phyloP scores from a whole-genome alignment of 2,113 vertebrate genomes.

The Chionodraco myersi region DNA sequence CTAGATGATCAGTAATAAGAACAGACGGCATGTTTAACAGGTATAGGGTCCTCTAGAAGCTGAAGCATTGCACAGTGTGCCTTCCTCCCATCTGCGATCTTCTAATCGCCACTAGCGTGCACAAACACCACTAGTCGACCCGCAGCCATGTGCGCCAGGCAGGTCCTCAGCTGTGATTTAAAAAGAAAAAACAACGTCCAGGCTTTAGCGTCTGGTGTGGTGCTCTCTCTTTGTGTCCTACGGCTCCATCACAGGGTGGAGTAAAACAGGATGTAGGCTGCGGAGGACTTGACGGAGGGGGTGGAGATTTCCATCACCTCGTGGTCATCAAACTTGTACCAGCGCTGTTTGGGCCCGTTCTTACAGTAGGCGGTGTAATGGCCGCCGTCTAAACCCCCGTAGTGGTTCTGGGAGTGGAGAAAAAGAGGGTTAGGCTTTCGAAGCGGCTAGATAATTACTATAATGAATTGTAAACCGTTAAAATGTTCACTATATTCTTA shows the following conservation, averaged over 20 bases:
- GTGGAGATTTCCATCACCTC: conserved; percentile 94
- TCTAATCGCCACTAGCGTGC: conserved; percentile 4
- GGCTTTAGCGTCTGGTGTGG: conserved; percentile 30
- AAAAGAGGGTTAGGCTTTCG: neutral
- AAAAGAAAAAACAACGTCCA: conserved; percentile 37
- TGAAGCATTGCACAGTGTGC: conserved; percentile 60
- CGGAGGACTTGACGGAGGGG: conserved; percentile 93
- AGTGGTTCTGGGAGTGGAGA: conserved; percentile 89
- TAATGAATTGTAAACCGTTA: too few relatives aligned
- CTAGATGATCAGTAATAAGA: conserved; percentile 58
- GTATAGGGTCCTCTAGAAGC: conserved; percentile 66
- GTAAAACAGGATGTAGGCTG: conserved; percentile 98
- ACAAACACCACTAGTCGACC: conserved; percentile 11
- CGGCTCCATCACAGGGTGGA: conserved; percentile 87
- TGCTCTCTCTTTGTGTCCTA: conserved; percentile 67
- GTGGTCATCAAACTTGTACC: conserved; percentile 99
- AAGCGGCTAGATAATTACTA: neutral
- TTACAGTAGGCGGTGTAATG: conserved; percentile 99
- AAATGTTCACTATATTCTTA: too few relatives aligned
- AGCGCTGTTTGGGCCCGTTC: conserved; percentile 89
- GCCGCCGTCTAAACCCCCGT: conserved; percentile 95
- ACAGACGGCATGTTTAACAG: conserved; percentile 57
- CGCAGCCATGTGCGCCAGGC: conserved; percentile 26
- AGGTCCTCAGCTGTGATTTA: conserved; percentile 51
- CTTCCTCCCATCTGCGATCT: neutral